Base-by-base conservation (phyloP, 2,888 invertebrate species). In the Campoplex nolae region DNA sequence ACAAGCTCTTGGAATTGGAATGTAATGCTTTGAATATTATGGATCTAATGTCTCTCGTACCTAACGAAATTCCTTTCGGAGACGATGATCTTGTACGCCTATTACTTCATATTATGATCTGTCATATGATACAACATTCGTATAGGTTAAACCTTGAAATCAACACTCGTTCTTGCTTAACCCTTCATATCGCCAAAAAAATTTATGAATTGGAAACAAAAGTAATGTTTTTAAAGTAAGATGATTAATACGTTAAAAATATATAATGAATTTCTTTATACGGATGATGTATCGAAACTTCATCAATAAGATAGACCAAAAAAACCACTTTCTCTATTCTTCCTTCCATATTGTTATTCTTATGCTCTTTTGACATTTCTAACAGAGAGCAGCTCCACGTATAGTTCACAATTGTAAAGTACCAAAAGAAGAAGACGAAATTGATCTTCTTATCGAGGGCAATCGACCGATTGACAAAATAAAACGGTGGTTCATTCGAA, bases 21-120 rank as follows among this genome's bases (percentile, higher is more conserved):
- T 48, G 38, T 42, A 23, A 67, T 48, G 45, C 8, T 48, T 67
- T 16, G 3, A 65, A 48, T 56, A 71, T 56, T 4, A 91, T 91
- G 91, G 91, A 91, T 83, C 87, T 91, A 45, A 91, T 91, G 90
- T 84, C 89, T 56, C 90, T 90, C 56, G 89, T 91, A n/a, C 91
- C 91, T 4, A 81, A 89, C 48, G 84, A 82, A 75, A 28, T 48
- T 7, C 74, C 74, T 18, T 76, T 70, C 75, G 82, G 42, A 54
- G 79, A 84, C 32, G 71, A 79, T 35, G 62, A 54, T 77, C 58
- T 65, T 38, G 84, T 87, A 78, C 76, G 48, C 48, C 7, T 45
- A 2, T 18, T 8, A n/a, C 56, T 74, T 56, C 35, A 35, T 18
- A 28, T 13, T 3, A 7, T 35, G 16, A 38, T 68, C 9, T 1